phyloP scores from a whole-genome alignment of 2,113 vertebrate species.

The Rhinopithecus roxellana region DNA sequence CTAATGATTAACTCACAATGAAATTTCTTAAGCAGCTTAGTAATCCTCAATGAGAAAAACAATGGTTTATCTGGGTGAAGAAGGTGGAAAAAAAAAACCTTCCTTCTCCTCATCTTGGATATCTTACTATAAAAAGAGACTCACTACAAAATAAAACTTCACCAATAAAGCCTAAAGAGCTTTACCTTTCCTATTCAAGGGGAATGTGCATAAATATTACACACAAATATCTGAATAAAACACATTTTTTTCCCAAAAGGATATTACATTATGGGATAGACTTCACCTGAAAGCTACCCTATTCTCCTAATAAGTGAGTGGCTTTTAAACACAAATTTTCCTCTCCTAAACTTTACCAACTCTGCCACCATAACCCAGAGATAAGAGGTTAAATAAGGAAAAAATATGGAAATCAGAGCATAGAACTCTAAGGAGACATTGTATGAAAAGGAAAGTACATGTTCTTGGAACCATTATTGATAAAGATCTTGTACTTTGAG shows the following conservation, averaged over 20 bases:
- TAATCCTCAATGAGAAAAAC: not conserved
- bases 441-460: not conserved
- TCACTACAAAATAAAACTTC: not conserved
- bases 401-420: not conserved
- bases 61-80: not conserved
- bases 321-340: not conserved
- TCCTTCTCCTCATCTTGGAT: not conserved
- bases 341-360: not conserved
- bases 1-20: not conserved
- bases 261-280: not conserved
- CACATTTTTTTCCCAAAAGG: not conserved
- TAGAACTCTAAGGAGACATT: not conserved
- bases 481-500: not conserved
- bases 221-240: not conserved
- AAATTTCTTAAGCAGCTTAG: slow-evolving; percentile 5
- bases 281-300: slow-evolving; percentile 19
- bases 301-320: not conserved
- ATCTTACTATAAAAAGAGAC: not conserved
- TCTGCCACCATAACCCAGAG: not conserved
- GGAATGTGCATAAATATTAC: not conserved
- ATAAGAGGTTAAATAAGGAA: not conserved
- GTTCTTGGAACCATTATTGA: not conserved
- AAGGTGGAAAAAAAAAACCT: not conserved
- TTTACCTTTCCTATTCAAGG: not conserved
- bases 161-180: not conserved